Base-by-base conservation (phyloP, 2,113 vertebrate genomes). In the Cromileptes altivelis region DNA sequence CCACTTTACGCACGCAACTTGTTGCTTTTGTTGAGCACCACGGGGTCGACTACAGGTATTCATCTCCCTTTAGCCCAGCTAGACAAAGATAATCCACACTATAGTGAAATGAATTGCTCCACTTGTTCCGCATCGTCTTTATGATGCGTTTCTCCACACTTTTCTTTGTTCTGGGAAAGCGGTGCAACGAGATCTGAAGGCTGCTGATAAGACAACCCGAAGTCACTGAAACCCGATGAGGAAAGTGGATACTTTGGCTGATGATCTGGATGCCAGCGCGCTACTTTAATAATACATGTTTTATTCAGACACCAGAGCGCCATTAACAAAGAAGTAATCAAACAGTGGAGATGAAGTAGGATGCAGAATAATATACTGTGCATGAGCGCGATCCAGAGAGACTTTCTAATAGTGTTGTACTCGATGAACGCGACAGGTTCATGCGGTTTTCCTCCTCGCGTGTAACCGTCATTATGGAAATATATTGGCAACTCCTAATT, bases 281-380 rank as follows among this genome's bases (percentile, higher is more conserved):
- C 58, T 65, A 55, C 81, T 78, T 94, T 68, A 94, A 94, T 95
- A 86, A 95, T 95, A 82, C 1, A 96, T 81, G 68, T 30, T 63
- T 75, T 75, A 27, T 25, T 75, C 56, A 4, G 52, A 45, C 52
- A 62, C 56, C 58, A 52, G 56, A 11, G 67, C 18, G 9, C 13
- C 37, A 65, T 80, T 69, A 23, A 73, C 19, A 50, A 49, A 13
- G 23, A 65, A 75, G 70, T 62, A 61, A 79, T 70, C 25, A 74
- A 64, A 68, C 21, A 5, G 23, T n/a, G 23, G 40, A 2, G 23
- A 3, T 27, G 1, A 27, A 49, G 25, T 19, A 19, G 33, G 42
- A 21, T 65, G 55, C 11, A 15, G 62, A 57, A 17, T 56, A 27
- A 19, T 12, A 49, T 6, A 3, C 33, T 30, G 6, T 37, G 33